Conservation (phyloP, 2,888 invertebrate species). For the Chaitophorus viminalis region DNA sequence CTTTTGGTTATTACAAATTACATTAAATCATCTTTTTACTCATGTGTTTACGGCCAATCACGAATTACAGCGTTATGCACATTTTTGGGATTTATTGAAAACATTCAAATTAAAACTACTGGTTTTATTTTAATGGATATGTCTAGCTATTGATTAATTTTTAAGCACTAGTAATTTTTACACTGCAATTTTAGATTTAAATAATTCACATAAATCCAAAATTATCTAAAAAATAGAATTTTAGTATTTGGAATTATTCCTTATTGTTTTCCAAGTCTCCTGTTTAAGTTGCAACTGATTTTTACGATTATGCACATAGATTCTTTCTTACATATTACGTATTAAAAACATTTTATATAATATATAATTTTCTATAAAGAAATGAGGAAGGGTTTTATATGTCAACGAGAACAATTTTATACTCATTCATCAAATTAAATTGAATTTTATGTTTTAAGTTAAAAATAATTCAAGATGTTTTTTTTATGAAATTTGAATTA, state of each 20-base stretch:
- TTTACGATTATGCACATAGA: conserved; percentile 32
- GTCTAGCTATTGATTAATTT: conserved; percentile 47
- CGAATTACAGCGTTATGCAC: conserved; percentile 55
- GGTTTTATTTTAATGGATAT: conserved; percentile 52
- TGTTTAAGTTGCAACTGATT: conserved; percentile 9
- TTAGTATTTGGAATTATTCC: conserved; percentile 24
- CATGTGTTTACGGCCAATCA: conserved; percentile 53
- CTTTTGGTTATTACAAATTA: conserved; percentile 44
- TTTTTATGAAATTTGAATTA: neutral
- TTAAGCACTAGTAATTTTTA: conserved; percentile 54
- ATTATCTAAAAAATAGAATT: conserved; percentile 32
- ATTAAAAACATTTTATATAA: neutral
- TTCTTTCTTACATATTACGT: neutral
- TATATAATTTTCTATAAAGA: neutral
- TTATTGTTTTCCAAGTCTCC: neutral
- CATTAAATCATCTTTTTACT: conserved; percentile 32
- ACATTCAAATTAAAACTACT: conserved; percentile 33
- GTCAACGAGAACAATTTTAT: neutral
- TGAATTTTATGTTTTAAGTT: neutral
- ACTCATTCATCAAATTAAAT: neutral
- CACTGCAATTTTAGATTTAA: conserved; percentile 57
- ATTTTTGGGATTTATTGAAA: conserved; percentile 48
- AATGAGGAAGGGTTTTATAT: neutral
- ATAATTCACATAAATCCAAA: conserved; percentile 40
- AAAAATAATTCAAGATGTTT: neutral